Conservation (phyloP, 1,140 invertebrate species). For the Aphis craccivora region DNA sequence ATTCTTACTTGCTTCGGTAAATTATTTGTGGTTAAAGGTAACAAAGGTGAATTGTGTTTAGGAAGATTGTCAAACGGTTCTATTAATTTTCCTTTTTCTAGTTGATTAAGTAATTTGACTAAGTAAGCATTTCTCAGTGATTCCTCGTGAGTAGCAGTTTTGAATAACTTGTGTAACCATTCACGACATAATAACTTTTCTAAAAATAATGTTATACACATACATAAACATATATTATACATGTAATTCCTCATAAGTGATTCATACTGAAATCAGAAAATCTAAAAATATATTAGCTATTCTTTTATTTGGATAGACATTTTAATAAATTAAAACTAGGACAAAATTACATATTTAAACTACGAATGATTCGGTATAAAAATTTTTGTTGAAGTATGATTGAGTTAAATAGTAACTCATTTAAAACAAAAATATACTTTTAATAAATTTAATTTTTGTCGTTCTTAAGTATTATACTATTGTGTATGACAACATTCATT, state of each 20-base stretch:
- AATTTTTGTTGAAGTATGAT: no score
- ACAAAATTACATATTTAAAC: no score
- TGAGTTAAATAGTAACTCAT: no score
- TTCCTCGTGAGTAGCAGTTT: neutral
- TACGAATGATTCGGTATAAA: no score
- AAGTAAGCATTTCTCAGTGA: neutral
- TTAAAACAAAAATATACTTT: no score
- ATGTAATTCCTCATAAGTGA: neutral
- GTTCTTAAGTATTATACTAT: no score
- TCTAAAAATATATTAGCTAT: no score
- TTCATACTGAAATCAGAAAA: no score
- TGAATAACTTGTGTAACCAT: slow-evolving; percentile 18
- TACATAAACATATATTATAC: neutral
- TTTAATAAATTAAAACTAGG: no score
- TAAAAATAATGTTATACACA: neutral
- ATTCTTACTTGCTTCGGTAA: neutral
- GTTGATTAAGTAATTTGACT: neutral
- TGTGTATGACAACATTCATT: no score
- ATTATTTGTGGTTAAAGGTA: neutral
- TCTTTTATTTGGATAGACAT: no score
- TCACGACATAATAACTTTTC: neutral
- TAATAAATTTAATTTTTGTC: no score
- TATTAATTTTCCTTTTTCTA: neutral
- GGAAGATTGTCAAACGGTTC: neutral
- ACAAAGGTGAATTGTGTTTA: neutral